phyloP scores from a whole-genome alignment of 2,113 vertebrate species.

The Mirounga angustirostris region DNA sequence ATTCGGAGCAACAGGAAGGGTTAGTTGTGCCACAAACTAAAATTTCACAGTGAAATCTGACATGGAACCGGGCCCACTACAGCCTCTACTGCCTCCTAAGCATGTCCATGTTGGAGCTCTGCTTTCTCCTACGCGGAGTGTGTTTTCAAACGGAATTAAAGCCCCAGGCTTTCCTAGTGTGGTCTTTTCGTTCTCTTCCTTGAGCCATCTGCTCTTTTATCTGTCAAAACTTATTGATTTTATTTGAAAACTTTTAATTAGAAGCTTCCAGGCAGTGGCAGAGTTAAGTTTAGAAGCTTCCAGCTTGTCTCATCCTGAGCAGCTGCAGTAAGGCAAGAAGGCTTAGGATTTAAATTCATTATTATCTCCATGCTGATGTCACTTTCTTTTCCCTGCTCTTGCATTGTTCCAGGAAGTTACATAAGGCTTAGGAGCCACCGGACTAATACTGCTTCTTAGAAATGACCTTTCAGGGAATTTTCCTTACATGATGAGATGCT shows the following conservation, averaged over 20 bases:
- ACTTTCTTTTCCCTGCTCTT: conserved; percentile 64
- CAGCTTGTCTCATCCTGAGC: conserved; percentile 67
- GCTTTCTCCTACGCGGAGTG: not conserved
- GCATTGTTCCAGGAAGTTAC: conserved; percentile 66
- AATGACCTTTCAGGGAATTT: conserved; percentile 71
- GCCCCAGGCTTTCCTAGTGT: conserved; percentile 15
- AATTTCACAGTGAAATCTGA: not conserved
- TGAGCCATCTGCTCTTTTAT: conserved; percentile 86
- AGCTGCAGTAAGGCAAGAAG: conserved; percentile 85
- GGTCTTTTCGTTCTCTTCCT: conserved; percentile 77
- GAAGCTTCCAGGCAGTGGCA: conserved; percentile 82
- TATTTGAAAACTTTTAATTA: conserved; percentile 85
- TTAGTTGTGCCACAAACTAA: not conserved
- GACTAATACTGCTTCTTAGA: conserved; percentile 71
- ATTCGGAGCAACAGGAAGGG: not conserved
- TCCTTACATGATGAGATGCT: conserved; percentile 31
- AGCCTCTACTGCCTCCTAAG: not conserved
- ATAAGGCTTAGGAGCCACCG: conserved; percentile 63
- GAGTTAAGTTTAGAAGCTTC: conserved; percentile 82
- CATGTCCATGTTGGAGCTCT: not conserved
- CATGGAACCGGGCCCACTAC: not conserved
- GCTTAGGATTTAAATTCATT: conserved; percentile 73
- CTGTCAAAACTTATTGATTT: conserved; percentile 82
- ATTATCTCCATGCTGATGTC: conserved; percentile 71
- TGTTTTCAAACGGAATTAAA: conserved; percentile 51